A percentile compares a stretch with the other conserved stretches of the same genome.
Conservation (phyloP, 2,888 invertebrate genomes). For the Patella ulyssiponensis region DNA sequence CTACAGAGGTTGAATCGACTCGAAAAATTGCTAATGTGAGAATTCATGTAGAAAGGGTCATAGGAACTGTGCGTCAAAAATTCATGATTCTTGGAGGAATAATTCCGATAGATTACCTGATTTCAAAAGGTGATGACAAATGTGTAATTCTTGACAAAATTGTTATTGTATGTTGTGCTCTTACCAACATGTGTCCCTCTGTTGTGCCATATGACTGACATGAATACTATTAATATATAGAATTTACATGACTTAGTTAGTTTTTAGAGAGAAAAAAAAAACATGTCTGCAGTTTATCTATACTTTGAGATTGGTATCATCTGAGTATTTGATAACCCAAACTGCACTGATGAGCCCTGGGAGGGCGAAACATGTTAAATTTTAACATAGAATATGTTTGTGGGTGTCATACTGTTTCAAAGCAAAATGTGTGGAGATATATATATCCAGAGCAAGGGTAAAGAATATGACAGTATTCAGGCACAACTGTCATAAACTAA, state of each 20-base stretch:
- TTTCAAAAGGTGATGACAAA: not conserved
- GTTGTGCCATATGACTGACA: constrained; percentile 10
- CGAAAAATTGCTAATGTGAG: constrained; percentile 14
- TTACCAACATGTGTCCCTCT: not conserved
- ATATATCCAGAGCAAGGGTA: too few species aligned
- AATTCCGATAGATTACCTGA: constrained; percentile 8
- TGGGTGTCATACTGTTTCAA: too few species aligned
- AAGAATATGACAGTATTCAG: too few species aligned
- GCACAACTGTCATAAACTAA: too few species aligned
- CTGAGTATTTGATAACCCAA: not conserved
- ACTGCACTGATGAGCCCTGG: constrained; percentile 14
- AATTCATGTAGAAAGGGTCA: constrained; percentile 20
- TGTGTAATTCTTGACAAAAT: constrained; percentile 1
- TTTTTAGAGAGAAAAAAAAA: not conserved
- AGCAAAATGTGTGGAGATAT: too few species aligned
- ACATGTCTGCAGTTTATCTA: constrained; percentile 14
- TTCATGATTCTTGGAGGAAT: constrained; percentile 11
- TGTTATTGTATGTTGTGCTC: constrained; percentile 12
- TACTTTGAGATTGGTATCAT: not conserved
- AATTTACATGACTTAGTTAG: too few species aligned
- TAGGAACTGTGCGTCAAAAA: constrained; percentile 14
- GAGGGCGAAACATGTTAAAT: not conserved
- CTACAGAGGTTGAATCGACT: not conserved
- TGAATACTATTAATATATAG: not conserved
- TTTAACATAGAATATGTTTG: not conserved